Percentiles rank a stretch among this genome's conserved stretches.
These are phyloP conservation scores for Trogon melanurus DNA, from an alignment of 2,113 vertebrate species.

Conservation along the genomic window DNA sequence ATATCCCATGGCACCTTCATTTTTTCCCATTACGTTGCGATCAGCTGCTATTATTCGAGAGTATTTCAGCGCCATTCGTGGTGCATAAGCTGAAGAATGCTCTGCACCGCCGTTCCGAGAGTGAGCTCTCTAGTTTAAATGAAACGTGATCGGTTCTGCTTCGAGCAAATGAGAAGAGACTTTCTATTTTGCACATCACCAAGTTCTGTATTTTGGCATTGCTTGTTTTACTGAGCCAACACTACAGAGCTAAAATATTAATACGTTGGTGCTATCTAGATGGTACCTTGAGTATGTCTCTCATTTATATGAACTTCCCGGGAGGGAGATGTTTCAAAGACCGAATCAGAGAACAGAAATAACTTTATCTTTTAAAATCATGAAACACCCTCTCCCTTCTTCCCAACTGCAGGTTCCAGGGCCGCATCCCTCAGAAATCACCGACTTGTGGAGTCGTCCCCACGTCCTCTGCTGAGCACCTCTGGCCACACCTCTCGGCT, in stretches of 20 bases:
- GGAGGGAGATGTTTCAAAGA: background rate
- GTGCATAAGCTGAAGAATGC: background rate
- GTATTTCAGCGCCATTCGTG: background rate
- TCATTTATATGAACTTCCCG: background rate
- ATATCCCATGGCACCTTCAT: background rate
- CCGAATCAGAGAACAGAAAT: background rate
- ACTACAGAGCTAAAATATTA: background rate
- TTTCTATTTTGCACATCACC: background rate
- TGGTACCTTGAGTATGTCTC: background rate
- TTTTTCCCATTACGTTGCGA: background rate
- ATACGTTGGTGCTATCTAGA: background rate
- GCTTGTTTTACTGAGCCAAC: background rate
- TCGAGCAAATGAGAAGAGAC: background rate
- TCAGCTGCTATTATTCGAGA: background rate
- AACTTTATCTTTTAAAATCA: background rate
- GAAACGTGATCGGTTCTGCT: background rate
- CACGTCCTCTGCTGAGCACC: accelerated
- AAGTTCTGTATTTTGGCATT: background rate
- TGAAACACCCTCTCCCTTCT: background rate
- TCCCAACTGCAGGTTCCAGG: background rate
- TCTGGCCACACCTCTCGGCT: background rate
- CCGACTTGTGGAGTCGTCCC: accelerated
- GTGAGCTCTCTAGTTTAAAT: background rate
- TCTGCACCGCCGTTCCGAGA: accelerated
- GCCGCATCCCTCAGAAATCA: background rate